A percentile compares a stretch with the other conserved stretches of the same genome.
These are phyloP conservation scores for Vimba vimba DNA, from an alignment of 2,113 vertebrate genomes.

Conservation along the genomic window DNA sequence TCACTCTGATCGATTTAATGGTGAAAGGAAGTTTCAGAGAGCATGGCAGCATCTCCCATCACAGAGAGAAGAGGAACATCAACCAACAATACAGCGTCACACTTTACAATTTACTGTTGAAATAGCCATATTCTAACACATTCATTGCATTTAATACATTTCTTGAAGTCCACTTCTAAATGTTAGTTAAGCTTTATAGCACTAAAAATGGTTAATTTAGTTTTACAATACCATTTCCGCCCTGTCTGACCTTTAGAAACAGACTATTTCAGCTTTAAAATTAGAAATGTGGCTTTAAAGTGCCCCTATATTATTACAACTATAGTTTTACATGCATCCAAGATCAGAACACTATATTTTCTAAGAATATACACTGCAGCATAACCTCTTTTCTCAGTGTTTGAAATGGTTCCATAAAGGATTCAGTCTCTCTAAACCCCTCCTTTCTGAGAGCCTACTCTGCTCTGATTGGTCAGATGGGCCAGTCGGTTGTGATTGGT, in stretches of 20 bases:
- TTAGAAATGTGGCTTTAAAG: not conserved
- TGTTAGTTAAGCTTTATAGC: not conserved
- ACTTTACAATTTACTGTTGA: not conserved
- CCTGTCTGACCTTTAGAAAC: not conserved
- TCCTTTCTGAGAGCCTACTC: too few species aligned
- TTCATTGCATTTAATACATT: not conserved
- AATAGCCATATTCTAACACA: not conserved
- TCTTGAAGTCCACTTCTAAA: not conserved
- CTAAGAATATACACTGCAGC: too few species aligned
- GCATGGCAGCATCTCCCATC: not conserved
- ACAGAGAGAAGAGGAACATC: not conserved
- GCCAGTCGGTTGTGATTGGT: too few species aligned
- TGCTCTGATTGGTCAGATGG: too few species aligned
- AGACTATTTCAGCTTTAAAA: not conserved
- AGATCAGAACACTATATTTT: too few species aligned
- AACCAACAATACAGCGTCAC: not conserved
- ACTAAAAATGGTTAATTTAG: not conserved
- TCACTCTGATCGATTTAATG: slow-evolving; percentile 15
- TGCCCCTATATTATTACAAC: too few species aligned
- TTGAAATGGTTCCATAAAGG: too few species aligned
- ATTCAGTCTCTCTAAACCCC: too few species aligned
- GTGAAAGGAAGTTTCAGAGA: not conserved
- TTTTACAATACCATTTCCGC: not conserved
- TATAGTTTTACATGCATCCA: too few species aligned
- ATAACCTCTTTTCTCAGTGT: too few species aligned